A percentile compares a stretch with the other conserved stretches of the same genome.
Conservation (phyloP, 92 coral and sea anemone genomes). For the Meandrina meandrites region DNA sequence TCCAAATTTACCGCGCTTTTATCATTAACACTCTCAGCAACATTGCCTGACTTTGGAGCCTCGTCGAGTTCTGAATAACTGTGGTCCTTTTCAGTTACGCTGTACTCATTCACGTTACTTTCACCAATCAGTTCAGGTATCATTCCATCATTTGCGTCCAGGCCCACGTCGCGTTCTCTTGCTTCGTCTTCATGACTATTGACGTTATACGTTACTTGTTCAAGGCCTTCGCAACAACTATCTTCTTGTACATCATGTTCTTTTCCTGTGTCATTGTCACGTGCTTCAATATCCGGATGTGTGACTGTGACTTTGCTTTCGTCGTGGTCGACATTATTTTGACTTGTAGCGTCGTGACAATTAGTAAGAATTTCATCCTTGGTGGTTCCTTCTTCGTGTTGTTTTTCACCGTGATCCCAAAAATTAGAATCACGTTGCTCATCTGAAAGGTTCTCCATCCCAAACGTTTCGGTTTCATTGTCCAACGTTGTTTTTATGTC, state of each 20-base stretch:
- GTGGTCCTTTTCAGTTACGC: neutral
- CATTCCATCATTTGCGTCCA: conserved; percentile 1
- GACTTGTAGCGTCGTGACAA: neutral
- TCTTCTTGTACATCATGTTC: neutral
- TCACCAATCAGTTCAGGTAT: neutral
- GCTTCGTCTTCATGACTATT: neutral
- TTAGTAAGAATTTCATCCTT: neutral
- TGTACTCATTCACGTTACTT: neutral
- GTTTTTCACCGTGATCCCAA: neutral
- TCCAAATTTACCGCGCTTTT: neutral
- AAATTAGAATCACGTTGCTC: conserved; percentile 4
- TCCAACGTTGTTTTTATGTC: neutral
- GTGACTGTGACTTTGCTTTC: neutral
- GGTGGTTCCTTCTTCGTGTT: neutral
- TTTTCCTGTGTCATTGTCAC: neutral
- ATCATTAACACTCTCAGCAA: neutral
- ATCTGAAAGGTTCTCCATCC: neutral
- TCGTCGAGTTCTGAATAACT: neutral
- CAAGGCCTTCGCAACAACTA: neutral
- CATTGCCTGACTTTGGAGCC: neutral
- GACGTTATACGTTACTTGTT: neutral
- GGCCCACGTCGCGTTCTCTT: neutral
- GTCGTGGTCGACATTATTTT: neutral
- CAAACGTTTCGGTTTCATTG: neutral
- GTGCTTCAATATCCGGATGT: neutral